Evolutionary conservation across 2,888 invertebrate species (phyloP).

Genomic region (Scelioninae gen. 2): DNA sequence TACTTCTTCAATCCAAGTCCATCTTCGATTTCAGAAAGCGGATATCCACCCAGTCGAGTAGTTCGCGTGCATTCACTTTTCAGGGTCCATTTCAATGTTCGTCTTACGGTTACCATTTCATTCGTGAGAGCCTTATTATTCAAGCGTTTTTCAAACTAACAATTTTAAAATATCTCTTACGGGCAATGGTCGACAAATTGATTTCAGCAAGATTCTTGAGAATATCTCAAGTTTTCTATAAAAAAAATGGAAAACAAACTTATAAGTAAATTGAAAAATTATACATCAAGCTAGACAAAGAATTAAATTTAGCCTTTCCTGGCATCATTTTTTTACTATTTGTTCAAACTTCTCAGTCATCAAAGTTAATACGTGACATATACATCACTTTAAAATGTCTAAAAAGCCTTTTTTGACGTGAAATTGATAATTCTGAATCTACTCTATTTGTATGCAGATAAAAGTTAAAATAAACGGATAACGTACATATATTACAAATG

Average conservation of each 20-base stretch:
- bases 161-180: too few species aligned
- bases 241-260: too few species aligned
- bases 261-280: too few species aligned
- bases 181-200: too few species aligned
- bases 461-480: slow-evolving; percentile 40
- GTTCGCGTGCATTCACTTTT: slow-evolving; percentile 38
- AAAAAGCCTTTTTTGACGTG: slow-evolving; percentile 48
- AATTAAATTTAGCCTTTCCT: too few species aligned
- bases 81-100: slow-evolving; percentile 50
- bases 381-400: too few species aligned
- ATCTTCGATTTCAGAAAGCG: slow-evolving; percentile 49
- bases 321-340: too few species aligned
- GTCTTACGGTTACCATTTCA: slow-evolving; percentile 39
- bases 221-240: too few species aligned
- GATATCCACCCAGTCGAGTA: slow-evolving; percentile 49
- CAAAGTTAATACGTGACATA: too few species aligned
- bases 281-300: too few species aligned
- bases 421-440: slow-evolving; percentile 42
- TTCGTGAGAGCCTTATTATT: slow-evolving; percentile 32
- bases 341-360: too few species aligned
- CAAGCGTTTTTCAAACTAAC: slow-evolving; percentile 2
- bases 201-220: too few species aligned
- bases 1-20: slow-evolving; percentile 40
- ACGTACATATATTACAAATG: slow-evolving; percentile 42
- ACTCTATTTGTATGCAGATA: slow-evolving; percentile 50